Percentiles rank a stretch among this genome's conserved stretches.
Evolutionary conservation across 2,113 vertebrate species (phyloP).

Genomic region (Orthonyx spaldingii): DNA sequence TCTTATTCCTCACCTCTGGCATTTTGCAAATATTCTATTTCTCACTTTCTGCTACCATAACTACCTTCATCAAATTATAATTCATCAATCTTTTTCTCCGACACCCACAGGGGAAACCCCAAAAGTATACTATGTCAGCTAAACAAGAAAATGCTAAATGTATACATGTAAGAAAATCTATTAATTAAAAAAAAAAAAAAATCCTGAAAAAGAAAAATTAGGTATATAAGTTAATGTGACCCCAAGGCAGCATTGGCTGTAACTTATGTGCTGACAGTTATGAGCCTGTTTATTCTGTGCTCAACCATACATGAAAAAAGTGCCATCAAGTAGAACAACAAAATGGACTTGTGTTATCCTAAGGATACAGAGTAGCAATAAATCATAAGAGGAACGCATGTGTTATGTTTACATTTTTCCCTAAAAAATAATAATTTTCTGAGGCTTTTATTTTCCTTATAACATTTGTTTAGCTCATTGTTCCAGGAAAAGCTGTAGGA

Average conservation of each 20-base stretch:
- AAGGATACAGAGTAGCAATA: slow-evolving; percentile 54
- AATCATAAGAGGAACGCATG: slow-evolving; percentile 39
- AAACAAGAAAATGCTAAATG: slow-evolving; percentile 70
- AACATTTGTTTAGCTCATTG: neutral
- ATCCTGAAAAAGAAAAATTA: slow-evolving; percentile 50
- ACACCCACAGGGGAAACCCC: slow-evolving; percentile 37
- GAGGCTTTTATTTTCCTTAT: neutral
- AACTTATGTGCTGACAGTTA: slow-evolving; percentile 63
- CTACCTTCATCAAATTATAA: slow-evolving; percentile 66
- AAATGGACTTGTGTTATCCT: slow-evolving; percentile 54
- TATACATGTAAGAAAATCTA: slow-evolving; percentile 42
- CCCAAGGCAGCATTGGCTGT: slow-evolving; percentile 57
- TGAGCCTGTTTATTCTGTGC: slow-evolving; percentile 61
- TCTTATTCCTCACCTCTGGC: slow-evolving; percentile 74
- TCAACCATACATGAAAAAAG: slow-evolving; percentile 26
- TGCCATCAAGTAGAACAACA: slow-evolving; percentile 49
- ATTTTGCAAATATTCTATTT: slow-evolving; percentile 75
- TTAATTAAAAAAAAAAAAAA: slow-evolving; percentile 58
- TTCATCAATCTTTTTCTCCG: slow-evolving; percentile 54
- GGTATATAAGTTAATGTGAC: slow-evolving; percentile 55
- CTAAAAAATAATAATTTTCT: neutral
- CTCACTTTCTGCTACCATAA: slow-evolving; percentile 60
- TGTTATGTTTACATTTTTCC: neutral
- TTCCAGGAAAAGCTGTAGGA: neutral
- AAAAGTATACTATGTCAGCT: slow-evolving; percentile 29